Evolutionary conservation across 2,113 vertebrate genomes (phyloP).

Genomic region (Phylloscopus whistleri): DNA sequence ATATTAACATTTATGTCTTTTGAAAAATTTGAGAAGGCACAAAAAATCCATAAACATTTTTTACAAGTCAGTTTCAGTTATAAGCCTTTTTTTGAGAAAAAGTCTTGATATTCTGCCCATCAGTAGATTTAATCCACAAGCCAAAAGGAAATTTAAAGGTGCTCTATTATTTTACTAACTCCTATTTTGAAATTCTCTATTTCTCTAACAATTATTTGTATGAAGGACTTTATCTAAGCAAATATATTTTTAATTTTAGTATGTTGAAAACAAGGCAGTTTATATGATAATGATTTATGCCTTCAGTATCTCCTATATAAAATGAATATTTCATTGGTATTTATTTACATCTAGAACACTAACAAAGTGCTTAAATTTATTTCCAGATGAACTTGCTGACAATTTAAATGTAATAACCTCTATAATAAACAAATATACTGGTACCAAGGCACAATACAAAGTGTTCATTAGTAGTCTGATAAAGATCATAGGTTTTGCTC

Average conservation of each 20-base stretch:
- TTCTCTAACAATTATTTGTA: not conserved
- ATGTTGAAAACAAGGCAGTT: constrained; percentile 9
- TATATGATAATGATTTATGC: constrained; percentile 36
- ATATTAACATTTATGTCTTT: not conserved
- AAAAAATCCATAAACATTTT: not conserved
- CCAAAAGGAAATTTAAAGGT: not conserved
- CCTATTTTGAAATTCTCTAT: not conserved
- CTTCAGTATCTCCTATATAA: not conserved
- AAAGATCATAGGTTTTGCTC: not conserved
- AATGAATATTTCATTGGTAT: not conserved
- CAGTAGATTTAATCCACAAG: not conserved
- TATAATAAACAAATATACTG: not conserved
- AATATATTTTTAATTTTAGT: constrained; percentile 19
- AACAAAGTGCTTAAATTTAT: constrained; percentile 12
- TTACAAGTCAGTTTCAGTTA: not conserved
- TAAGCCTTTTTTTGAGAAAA: not conserved
- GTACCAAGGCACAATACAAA: not conserved
- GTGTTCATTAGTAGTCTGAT: not conserved
- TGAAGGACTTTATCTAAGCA: not conserved
- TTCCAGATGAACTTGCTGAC: not conserved
- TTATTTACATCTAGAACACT: not conserved
- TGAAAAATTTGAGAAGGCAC: not conserved
- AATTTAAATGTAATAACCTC: not conserved
- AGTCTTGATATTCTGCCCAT: not conserved
- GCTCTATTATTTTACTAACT: not conserved